Evolutionary conservation across 2,113 vertebrate species (phyloP).

Genomic region (Hystrix cristata): DNA sequence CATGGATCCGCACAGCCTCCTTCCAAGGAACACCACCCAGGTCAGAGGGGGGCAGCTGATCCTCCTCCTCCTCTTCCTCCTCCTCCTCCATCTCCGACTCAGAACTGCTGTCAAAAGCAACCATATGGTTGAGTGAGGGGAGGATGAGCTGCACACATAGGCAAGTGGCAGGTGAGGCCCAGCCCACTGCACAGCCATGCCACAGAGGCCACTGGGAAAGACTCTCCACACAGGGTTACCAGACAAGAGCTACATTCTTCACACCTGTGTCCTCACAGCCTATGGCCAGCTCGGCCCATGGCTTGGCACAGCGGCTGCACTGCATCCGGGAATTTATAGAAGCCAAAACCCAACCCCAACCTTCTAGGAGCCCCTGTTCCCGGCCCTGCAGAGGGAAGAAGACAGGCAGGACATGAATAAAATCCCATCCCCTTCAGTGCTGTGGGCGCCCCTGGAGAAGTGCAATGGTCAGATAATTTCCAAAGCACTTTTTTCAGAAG

Average conservation of each 20-base stretch:
- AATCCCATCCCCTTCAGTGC: neutral
- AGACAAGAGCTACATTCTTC: neutral
- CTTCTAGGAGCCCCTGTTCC: neutral
- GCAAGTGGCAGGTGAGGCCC: neutral
- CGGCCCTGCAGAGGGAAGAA: neutral
- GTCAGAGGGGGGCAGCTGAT: constrained; percentile 90
- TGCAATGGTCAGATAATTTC: neutral
- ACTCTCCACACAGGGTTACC: neutral
- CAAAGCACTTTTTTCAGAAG: neutral
- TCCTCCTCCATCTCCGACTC: constrained; percentile 97
- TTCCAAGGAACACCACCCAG: constrained; percentile 97
- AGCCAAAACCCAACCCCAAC: fast-evolving
- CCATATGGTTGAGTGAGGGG: neutral
- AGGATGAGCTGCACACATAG: neutral
- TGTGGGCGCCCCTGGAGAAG: too few species aligned
- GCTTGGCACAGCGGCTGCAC: neutral
- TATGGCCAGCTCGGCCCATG: neutral
- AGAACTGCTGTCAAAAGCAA: constrained; percentile 91
- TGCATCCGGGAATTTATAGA: neutral
- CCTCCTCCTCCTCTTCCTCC: constrained; percentile 86
- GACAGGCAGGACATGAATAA: neutral
- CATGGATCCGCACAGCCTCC: constrained; percentile 94
- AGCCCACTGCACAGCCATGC: neutral
- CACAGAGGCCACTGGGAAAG: neutral
- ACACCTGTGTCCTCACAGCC: neutral